Base-by-base conservation (phyloP, 2,113 vertebrate species). In the Tretioscincus oriximinensis region DNA sequence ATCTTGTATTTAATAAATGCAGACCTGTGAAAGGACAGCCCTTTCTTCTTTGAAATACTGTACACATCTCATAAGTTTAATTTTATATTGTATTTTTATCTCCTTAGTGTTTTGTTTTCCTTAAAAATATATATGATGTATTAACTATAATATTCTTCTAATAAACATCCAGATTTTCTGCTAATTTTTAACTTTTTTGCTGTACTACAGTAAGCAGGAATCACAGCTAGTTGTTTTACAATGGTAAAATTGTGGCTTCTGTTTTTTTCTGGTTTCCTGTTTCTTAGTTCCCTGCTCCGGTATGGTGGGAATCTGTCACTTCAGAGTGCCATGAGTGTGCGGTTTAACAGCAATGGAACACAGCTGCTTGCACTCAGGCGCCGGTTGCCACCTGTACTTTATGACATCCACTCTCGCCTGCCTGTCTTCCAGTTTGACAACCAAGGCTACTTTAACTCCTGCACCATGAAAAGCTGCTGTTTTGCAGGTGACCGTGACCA, bases 391-490 rank as follows among this genome's bases (percentile, higher is more conserved):
- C 98, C 98, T 0, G 98, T 99, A 70, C 96, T 99, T 78, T 99
- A 99, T 21, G 98, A 99, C 90, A 97, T 99, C 78, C 98, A 99
- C 93, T 98, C 98, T 5, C 96, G 98, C 4, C 96, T 99, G 88
- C 98, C 98, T 11, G 97, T 97, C 92, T 99, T 98, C 94, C 98
- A 99, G 95, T 99, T 99, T 16, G 98, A 99, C 94, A 99, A 99
- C 96, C 98, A 99, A 86, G 98, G 98, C 5, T 99, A 99, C 94
- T 99, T 99, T 94, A 99, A 99, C 90, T 99, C 98, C 6, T 99
- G 98, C 81, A 99, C 98, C 81, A 99, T 99, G 98, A 99, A 99
- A 90, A 99, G 98, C 93, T 99, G 98, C 95, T 99, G 98, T 85
- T 99, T 99, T 64, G 98, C 98, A 0, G 98, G 98, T 21, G 98